Conservation (phyloP, 2,113 vertebrate genomes). For the Myiozetetes cayanensis region DNA sequence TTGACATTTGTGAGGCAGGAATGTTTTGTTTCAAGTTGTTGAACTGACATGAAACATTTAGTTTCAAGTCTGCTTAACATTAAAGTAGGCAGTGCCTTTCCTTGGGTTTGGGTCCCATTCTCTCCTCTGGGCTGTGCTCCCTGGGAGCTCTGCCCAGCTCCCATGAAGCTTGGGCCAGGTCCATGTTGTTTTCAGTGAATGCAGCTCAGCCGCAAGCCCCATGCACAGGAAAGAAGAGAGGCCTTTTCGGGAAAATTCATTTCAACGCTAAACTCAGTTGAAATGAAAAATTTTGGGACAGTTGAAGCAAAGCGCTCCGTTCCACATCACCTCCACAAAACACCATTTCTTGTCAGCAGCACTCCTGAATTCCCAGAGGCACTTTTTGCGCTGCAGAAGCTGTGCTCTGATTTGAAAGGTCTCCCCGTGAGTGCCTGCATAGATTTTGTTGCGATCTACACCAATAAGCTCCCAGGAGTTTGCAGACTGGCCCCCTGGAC, state of each 20-base stretch:
- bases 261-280: neutral
- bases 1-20: slow-evolving; percentile 61
- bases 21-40: slow-evolving; percentile 66
- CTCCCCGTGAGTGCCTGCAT: neutral
- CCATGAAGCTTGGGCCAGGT: slow-evolving; percentile 43
- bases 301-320: neutral
- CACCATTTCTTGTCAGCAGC: neutral
- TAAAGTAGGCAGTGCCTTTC: slow-evolving; percentile 39
- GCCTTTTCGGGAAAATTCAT: neutral
- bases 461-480: neutral
- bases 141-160: slow-evolving; percentile 51
- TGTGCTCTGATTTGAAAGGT: neutral
- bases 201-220: slow-evolving; percentile 4
- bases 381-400: neutral
- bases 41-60: slow-evolving; percentile 49
- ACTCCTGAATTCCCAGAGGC: neutral
- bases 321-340: neutral
- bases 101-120: slow-evolving; percentile 49
- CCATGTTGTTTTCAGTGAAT: neutral
- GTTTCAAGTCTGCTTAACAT: slow-evolving; percentile 53
- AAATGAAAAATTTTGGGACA: neutral
- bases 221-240: neutral
- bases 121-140: slow-evolving; percentile 45
- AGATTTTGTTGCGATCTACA: neutral
- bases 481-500: neutral